phyloP scores from a whole-genome alignment of 2,888 invertebrate genomes.

The Cerceris ruficornis region DNA sequence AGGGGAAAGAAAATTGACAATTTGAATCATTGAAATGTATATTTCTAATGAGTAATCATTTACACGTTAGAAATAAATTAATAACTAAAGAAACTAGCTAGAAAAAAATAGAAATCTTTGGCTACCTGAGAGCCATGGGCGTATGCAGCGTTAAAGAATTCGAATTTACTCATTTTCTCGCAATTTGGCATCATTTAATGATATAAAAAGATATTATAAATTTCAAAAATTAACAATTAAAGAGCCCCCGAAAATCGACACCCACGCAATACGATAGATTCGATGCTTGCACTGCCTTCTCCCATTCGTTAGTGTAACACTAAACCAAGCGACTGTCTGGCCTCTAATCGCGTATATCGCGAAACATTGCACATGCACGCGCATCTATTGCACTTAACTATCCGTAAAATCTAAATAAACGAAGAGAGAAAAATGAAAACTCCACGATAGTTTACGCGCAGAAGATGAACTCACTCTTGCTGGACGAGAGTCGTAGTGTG shows the following conservation, averaged over 20 bases:
- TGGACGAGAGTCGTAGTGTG: constrained; percentile 71
- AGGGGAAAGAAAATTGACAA: too few relatives aligned
- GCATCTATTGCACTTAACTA: constrained; percentile 48
- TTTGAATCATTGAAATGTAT: too few relatives aligned
- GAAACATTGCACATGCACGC: constrained; percentile 52
- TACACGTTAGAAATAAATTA: too few relatives aligned
- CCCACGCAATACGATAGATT: constrained; percentile 62
- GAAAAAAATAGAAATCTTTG: too few relatives aligned
- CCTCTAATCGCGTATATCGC: constrained; percentile 52
- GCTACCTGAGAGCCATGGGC: too few relatives aligned
- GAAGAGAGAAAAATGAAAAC: background rate
- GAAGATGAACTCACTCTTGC: constrained; percentile 70
- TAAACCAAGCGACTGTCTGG: constrained; percentile 59
- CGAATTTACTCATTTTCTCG: too few relatives aligned
- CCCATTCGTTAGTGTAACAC: constrained; percentile 65
- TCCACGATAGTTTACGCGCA: constrained; percentile 4
- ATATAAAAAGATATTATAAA: too few relatives aligned
- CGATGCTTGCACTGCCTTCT: constrained; percentile 77
- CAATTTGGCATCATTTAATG: too few relatives aligned
- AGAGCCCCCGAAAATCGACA: constrained; percentile 18
- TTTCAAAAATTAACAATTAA: too few relatives aligned
- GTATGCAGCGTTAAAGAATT: too few relatives aligned
- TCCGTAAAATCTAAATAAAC: constrained; percentile 1
- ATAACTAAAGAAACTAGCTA: too few relatives aligned
- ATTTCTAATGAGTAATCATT: too few relatives aligned